Conservation (phyloP, 2,113 vertebrate genomes). For the Notarius lentiginosus region DNA sequence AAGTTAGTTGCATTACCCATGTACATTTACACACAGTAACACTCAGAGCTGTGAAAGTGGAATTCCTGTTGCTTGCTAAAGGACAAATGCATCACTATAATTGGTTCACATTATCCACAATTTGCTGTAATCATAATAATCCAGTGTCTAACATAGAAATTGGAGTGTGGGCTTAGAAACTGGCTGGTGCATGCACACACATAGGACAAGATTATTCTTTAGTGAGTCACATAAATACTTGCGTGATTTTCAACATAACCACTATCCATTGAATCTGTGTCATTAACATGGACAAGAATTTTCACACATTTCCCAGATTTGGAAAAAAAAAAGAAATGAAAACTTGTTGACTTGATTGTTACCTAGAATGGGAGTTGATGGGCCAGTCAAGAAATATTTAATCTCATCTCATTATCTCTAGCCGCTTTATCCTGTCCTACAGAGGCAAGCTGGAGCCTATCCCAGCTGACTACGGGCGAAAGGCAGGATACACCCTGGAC, state of each 20-base stretch:
- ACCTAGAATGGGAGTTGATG: not conserved
- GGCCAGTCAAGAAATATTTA: not conserved
- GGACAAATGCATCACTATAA: not conserved
- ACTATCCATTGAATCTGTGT: not conserved
- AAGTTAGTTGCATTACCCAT: constrained; percentile 36
- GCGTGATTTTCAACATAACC: not conserved
- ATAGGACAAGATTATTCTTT: not conserved
- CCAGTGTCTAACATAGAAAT: not conserved
- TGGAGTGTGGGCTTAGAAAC: not conserved
- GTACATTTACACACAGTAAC: not conserved
- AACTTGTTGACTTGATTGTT: not conserved
- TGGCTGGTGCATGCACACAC: not conserved
- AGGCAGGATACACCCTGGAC: no score
- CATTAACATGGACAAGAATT: not conserved
- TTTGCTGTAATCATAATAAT: constrained; percentile 1
- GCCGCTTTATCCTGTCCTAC: no score
- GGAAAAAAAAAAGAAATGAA: not conserved
- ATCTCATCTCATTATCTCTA: no score
- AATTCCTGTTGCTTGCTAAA: not conserved
- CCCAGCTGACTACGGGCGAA: no score
- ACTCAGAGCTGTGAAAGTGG: not conserved
- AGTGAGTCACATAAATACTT: not conserved
- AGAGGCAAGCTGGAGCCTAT: no score
- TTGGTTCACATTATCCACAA: not conserved
- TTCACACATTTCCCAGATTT: not conserved